phyloP scores from a whole-genome alignment of 2,888 invertebrate genomes.

The Xylota sylvarum region DNA sequence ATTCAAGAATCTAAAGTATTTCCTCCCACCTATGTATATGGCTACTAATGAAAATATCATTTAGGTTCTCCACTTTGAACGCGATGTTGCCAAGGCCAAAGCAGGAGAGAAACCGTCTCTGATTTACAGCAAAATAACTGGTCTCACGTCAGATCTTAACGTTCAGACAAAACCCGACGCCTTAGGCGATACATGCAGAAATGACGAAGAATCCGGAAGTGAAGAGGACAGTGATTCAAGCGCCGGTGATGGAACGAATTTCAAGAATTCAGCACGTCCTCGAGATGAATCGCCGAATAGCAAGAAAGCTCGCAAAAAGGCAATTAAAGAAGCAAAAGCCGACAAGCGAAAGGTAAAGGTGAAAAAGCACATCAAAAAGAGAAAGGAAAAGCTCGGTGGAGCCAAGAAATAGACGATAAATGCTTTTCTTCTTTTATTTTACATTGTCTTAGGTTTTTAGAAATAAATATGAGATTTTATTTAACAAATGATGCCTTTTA shows the following conservation, averaged over 20 bases:
- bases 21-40: too few species aligned
- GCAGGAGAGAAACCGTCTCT: slow-evolving; percentile 90
- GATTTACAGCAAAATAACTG: slow-evolving; percentile 94
- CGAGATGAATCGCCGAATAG: slow-evolving; percentile 93
- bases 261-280: slow-evolving; percentile 88
- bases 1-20: not conserved
- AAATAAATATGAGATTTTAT: slow-evolving; percentile 19
- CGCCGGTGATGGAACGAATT: slow-evolving; percentile 85
- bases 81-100: slow-evolving; percentile 93
- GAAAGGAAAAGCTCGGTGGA: slow-evolving; percentile 89
- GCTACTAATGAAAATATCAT: slow-evolving; percentile 69
- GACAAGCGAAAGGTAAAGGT: slow-evolving; percentile 95
- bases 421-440: too few species aligned
- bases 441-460: slow-evolving; percentile 16
- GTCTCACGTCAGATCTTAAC: slow-evolving; percentile 92
- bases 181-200: slow-evolving; percentile 78
- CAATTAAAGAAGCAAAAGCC: slow-evolving; percentile 94
- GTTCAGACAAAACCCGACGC: slow-evolving; percentile 90
- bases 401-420: slow-evolving; percentile 84
- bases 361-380: slow-evolving; percentile 97
- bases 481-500: slow-evolving; percentile 1
- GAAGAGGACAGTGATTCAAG: slow-evolving; percentile 72
- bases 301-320: slow-evolving; percentile 93
- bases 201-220: slow-evolving; percentile 74
- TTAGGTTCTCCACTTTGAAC: slow-evolving; percentile 92